These are phyloP conservation scores for Marronus borbonicus DNA, from an alignment of 2,888 invertebrate genomes.

Conservation along the genomic window DNA sequence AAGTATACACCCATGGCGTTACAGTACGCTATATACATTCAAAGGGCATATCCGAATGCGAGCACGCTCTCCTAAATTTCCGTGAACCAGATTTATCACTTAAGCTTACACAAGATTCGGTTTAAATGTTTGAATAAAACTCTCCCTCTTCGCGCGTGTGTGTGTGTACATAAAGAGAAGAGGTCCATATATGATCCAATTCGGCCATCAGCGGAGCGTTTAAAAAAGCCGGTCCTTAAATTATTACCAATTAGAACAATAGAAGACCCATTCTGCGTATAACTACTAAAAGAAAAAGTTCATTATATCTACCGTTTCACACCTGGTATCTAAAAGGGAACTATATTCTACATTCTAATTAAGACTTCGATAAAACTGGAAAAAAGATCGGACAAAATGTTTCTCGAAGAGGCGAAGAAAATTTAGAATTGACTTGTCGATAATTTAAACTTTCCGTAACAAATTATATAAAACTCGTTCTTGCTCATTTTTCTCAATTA, in stretches of 20 bases:
- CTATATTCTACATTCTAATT: conserved; percentile 37
- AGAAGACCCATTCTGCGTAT: not conserved
- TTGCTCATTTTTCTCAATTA: too few species aligned
- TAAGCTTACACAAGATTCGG: conserved; percentile 45
- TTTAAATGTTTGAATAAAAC: conserved; percentile 40
- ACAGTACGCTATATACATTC: not conserved
- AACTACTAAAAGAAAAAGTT: conserved; percentile 27
- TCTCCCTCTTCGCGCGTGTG: not conserved
- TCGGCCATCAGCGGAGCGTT: conserved; percentile 3
- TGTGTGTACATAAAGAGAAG: not conserved
- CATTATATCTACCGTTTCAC: conserved; percentile 42
- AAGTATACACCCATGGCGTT: not conserved
- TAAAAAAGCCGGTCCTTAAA: conserved; percentile 34
- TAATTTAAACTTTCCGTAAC: too few species aligned
- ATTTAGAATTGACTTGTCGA: too few species aligned
- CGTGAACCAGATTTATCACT: conserved; percentile 41
- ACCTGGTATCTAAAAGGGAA: conserved; percentile 45
- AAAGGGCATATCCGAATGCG: not conserved
- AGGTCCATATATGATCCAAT: conserved; percentile 8
- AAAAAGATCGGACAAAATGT: not conserved
- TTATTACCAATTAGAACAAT: conserved; percentile 48
- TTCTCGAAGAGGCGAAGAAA: too few species aligned
- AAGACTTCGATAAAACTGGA: conserved; percentile 9
- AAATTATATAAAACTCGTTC: too few species aligned
- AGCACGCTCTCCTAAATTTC: conserved; percentile 25